Percentiles rank a stretch among this genome's conserved stretches.
Evolutionary conservation across 2,888 invertebrate species (phyloP).

Genomic region (Cosmia trapezina): DNA sequence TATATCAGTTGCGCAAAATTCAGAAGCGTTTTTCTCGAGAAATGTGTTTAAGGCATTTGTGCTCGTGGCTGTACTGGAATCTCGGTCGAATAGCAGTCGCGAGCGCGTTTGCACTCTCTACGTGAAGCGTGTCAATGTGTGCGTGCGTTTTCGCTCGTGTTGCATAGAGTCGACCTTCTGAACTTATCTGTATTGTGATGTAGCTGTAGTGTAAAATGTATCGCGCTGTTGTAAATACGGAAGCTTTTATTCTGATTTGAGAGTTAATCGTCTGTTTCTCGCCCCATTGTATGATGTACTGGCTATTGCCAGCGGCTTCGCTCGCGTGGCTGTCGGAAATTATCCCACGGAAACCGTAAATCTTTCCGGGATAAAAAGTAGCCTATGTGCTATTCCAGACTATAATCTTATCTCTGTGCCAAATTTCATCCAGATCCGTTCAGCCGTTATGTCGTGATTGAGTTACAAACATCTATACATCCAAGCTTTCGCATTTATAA

Average conservation of each 20-base stretch:
- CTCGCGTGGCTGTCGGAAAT: too few species aligned
- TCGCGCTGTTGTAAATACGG: slow-evolving; percentile 2
- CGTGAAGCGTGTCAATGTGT: background rate
- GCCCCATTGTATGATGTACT: background rate
- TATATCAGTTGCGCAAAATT: background rate
- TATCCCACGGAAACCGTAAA: too few species aligned
- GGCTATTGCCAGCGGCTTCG: too few species aligned
- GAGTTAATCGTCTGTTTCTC: slow-evolving; percentile 22
- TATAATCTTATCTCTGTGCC: too few species aligned
- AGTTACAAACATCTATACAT: too few species aligned
- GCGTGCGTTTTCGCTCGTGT: background rate
- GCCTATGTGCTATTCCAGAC: too few species aligned
- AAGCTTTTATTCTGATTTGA: slow-evolving; percentile 37
- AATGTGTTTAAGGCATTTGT: background rate
- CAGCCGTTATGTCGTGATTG: too few species aligned
- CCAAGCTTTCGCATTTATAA: too few species aligned
- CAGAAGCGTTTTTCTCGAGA: background rate
- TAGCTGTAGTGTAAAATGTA: slow-evolving; percentile 30
- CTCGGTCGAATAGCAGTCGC: background rate
- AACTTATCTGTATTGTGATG: slow-evolving; percentile 12
- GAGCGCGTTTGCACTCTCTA: background rate
- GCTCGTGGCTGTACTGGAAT: background rate
- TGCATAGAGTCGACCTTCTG: background rate
- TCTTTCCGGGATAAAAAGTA: too few species aligned
- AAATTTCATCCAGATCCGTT: too few species aligned